phyloP scores from a whole-genome alignment of 1,140 invertebrate genomes.

The Euura saliciscinereae region DNA sequence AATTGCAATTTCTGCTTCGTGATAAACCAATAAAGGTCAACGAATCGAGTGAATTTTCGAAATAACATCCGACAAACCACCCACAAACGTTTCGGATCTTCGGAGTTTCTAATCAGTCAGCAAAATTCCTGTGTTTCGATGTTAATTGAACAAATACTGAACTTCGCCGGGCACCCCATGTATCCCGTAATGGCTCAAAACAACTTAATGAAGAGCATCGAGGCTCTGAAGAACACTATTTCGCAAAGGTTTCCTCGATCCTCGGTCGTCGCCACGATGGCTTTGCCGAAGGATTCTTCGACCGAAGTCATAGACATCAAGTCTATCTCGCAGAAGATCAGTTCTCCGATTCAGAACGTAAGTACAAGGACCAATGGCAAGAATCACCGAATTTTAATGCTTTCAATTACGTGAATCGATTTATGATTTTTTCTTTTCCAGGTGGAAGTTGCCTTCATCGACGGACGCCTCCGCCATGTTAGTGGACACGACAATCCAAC shows the following conservation, averaged over 20 bases:
- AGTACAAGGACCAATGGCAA: slow-evolving; percentile 5
- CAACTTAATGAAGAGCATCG: slow-evolving; percentile 28
- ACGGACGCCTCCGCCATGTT: slow-evolving; percentile 32
- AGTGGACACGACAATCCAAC: slow-evolving; percentile 25
- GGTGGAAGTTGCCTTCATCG: not conserved
- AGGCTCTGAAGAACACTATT: slow-evolving; percentile 18
- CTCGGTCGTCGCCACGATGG: slow-evolving; percentile 34
- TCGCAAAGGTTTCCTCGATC: slow-evolving; percentile 13
- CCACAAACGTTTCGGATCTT: not conserved
- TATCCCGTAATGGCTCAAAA: not conserved
- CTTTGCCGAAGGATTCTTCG: slow-evolving; percentile 25
- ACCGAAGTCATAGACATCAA: slow-evolving; percentile 41
- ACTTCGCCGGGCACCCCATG: not conserved
- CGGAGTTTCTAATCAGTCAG: not conserved
- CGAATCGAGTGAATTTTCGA: not conserved
- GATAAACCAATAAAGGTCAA: not conserved
- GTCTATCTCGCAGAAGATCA: slow-evolving; percentile 25
- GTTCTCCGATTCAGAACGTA: slow-evolving; percentile 35
- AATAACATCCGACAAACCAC: not conserved
- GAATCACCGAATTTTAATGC: too few relatives aligned
- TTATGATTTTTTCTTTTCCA: slow-evolving; percentile 14
- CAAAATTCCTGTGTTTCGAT: not conserved
- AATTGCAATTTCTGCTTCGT: not conserved
- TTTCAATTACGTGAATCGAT: too few relatives aligned
- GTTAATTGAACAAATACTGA: not conserved